Percentiles rank a stretch among this genome's conserved stretches.
phyloP scores from a whole-genome alignment of 1,140 invertebrate species.

The Triops longicaudatus region DNA sequence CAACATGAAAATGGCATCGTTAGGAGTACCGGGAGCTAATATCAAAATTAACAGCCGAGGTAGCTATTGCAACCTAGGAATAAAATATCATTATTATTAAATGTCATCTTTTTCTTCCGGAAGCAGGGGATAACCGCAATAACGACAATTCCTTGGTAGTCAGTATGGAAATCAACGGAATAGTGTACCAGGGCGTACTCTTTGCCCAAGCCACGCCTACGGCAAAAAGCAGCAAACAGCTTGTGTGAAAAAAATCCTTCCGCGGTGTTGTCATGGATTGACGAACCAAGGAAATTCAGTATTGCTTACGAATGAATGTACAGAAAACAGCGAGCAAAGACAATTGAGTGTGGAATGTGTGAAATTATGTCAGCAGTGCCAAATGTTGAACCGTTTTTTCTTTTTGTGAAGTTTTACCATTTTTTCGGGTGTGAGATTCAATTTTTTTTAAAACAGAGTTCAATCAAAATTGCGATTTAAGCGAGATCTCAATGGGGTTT shows the following conservation, averaged over 20 bases:
- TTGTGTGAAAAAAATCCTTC: not conserved
- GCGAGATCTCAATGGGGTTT: not conserved
- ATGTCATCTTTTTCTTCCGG: conserved; percentile 32
- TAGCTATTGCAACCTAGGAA: conserved; percentile 37
- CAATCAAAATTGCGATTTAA: conserved; percentile 2
- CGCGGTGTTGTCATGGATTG: not conserved
- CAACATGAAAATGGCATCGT: conserved; percentile 32
- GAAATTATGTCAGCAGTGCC: conserved; percentile 10
- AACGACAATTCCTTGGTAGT: conserved; percentile 84
- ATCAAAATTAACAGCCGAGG: conserved; percentile 84
- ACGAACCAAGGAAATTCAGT: not conserved
- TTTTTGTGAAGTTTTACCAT: not conserved
- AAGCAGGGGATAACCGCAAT: conserved; percentile 46
- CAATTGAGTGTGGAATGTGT: not conserved
- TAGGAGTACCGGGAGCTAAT: conserved; percentile 56
- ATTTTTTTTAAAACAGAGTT: not conserved
- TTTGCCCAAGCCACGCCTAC: conserved; percentile 54
- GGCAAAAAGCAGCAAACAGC: conserved; percentile 12
- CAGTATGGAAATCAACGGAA: conserved; percentile 92
- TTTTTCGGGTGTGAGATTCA: not conserved
- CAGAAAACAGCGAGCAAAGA: not conserved
- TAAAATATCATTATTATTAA: not conserved
- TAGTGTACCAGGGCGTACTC: conserved; percentile 77
- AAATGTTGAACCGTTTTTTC: not conserved
- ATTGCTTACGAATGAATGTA: not conserved